These are phyloP conservation scores for Rhinopomastus cyanomelas DNA, from an alignment of 2,113 vertebrate species.

Conservation along the genomic window DNA sequence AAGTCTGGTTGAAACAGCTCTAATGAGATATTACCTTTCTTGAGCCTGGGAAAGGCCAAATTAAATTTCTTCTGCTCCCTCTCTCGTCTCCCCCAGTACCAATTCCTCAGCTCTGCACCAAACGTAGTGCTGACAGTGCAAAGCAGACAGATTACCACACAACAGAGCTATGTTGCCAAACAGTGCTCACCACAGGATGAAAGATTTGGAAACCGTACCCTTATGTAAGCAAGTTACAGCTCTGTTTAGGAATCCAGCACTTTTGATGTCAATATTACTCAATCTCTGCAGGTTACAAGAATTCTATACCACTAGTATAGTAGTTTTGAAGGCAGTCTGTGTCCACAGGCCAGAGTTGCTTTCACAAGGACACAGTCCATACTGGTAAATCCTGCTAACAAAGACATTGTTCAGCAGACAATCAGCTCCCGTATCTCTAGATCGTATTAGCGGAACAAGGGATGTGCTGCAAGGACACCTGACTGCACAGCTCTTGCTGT, in stretches of 20 bases:
- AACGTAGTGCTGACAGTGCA: not conserved
- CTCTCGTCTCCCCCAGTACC: not conserved
- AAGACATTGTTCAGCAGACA: not conserved
- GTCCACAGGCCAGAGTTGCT: not conserved
- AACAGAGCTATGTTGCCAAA: constrained; percentile 49
- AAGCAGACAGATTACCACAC: constrained; percentile 23
- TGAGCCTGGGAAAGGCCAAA: not conserved
- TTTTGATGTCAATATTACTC: constrained; percentile 47
- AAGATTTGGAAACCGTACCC: constrained; percentile 28
- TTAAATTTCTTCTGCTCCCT: not conserved
- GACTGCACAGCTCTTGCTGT: not conserved
- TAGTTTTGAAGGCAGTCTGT: not conserved
- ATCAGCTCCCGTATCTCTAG: not conserved
- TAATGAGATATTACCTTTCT: not conserved
- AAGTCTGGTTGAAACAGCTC: constrained; percentile 8
- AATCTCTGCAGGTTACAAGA: constrained; percentile 28
- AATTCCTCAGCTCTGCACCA: not conserved
- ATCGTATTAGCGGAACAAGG: constrained; percentile 6
- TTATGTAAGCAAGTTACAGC: constrained; percentile 32
- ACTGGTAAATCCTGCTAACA: constrained; percentile 19
- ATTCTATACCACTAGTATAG: not conserved
- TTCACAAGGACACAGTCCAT: not conserved
- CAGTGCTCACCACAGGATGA: constrained; percentile 33
- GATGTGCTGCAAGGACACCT: constrained; percentile 11
- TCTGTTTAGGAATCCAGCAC: constrained; percentile 28